These are phyloP conservation scores for Rhinella marina DNA, from an alignment of 2,797 vertebrate genomes.

Conservation along the genomic window DNA sequence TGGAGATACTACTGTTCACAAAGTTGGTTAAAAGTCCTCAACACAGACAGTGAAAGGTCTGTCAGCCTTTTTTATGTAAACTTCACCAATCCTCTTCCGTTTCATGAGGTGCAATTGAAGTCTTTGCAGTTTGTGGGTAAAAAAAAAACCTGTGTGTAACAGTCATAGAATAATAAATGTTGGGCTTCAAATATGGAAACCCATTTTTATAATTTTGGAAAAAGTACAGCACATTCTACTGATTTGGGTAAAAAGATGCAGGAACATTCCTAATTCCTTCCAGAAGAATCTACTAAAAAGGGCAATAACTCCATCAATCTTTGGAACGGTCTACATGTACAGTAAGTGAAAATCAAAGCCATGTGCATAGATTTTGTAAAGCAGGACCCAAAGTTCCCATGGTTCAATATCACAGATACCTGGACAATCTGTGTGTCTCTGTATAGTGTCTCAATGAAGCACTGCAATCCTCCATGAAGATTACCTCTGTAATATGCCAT, in stretches of 20 bases:
- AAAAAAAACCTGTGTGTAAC: neutral
- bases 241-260: neutral
- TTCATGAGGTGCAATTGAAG: neutral
- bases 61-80: conserved; percentile 19
- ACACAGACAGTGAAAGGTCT: neutral
- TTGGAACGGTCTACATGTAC: neutral
- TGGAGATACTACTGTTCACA: neutral
- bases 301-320: neutral
- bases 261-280: neutral
- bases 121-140: neutral
- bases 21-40: conserved; percentile 6
- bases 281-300: neutral
- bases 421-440: no score
- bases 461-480: no score
- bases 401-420: neutral
- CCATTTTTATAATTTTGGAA: neutral
- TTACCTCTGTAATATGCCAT: no score
- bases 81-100: neutral
- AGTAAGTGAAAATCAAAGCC: neutral
- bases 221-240: neutral
- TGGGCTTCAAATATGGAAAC: neutral
- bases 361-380: neutral
- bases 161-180: neutral
- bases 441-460: no score
- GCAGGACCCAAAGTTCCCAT: neutral